Base-by-base conservation (phyloP, 2,888 invertebrate genomes). In the Drosophila merina region DNA sequence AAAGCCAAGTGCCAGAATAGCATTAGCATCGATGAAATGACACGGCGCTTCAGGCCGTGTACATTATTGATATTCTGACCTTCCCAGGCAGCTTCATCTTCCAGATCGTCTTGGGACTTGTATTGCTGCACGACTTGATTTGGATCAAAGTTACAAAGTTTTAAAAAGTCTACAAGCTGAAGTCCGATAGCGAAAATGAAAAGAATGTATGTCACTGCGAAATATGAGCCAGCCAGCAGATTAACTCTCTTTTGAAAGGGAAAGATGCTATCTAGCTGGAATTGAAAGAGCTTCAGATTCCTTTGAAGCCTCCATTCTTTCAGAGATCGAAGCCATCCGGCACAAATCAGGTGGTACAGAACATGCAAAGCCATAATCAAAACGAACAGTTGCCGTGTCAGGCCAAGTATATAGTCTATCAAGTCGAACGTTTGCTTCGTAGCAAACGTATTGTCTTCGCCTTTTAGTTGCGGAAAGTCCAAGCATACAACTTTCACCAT, bases 271-370 rank as follows among this genome's bases (percentile, higher is more conserved):
- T 8, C n/a, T 0, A 71, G 30, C 0, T 74, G 47, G 3, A 62
- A 36, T 8, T 60, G 25, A 31, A 57, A n/a, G 4, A 57, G 0
- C 0, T 12, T 25, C 0, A 40, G 40, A 30, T 72, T 64, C 0
- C 57, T 26, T 2, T 45, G 52, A 6, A 49, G 12, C 7, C 57
- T 33, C 3, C 58, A 1, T 7, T 40, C 12, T 6, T 36, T 57
- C 0, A 81, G 4, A 0, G 74, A 58, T 12, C 82, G 75, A 14
- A 82, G 31, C 52, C 79, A n/a, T 0, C 66, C 49, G 4, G 82
- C 64, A n/a, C 54, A 58, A 12, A 79, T 5, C 45, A 81, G 12
- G 28, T 79, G 67, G 51, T 70, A 82, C 4, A 66, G 33, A 3
- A 66, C 28, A 4, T 74, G 74, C 1, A 79, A 9, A 0, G 59